Percentiles rank a stretch among this genome's conserved stretches.
These are phyloP conservation scores for Drosophila incognita DNA, from an alignment of 2,888 invertebrate genomes.

Conservation along the genomic window DNA sequence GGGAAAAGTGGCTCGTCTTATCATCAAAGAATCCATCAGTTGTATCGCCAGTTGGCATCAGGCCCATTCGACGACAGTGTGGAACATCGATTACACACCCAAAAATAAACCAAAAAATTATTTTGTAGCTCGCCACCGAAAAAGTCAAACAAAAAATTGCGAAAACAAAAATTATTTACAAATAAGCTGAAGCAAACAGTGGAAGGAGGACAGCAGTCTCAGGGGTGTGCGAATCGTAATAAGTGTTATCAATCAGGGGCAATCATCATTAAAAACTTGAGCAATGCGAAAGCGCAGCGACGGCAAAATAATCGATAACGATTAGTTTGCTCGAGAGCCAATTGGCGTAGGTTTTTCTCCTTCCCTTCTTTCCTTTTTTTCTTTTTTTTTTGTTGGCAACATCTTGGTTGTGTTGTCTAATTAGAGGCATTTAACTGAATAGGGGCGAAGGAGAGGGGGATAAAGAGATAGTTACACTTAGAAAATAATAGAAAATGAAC, in stretches of 20 bases:
- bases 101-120: conserved; percentile 58
- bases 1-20: conserved; percentile 52
- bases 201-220: background rate
- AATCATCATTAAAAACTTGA: conserved; percentile 71
- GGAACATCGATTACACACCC: conserved; percentile 65
- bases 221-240: conserved; percentile 31
- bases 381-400: conserved; percentile 30
- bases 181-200: conserved; percentile 15
- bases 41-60: conserved; percentile 80
- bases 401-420: conserved; percentile 32
- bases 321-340: conserved; percentile 30
- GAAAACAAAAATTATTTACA: conserved; percentile 20
- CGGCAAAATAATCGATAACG: conserved; percentile 47
- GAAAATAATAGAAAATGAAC: background rate
- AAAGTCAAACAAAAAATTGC: conserved; percentile 34
- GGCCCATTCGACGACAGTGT: conserved; percentile 48
- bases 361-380: background rate
- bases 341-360: conserved; percentile 34
- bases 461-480: conserved; percentile 12
- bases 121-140: conserved; percentile 55
- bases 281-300: conserved; percentile 24
- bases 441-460: no score
- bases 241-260: conserved; percentile 70
- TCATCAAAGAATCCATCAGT: conserved; percentile 83
- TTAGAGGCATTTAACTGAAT: conserved; percentile 31